phyloP scores from a whole-genome alignment of 2,113 vertebrate genomes.

The Fregetta grallaria region DNA sequence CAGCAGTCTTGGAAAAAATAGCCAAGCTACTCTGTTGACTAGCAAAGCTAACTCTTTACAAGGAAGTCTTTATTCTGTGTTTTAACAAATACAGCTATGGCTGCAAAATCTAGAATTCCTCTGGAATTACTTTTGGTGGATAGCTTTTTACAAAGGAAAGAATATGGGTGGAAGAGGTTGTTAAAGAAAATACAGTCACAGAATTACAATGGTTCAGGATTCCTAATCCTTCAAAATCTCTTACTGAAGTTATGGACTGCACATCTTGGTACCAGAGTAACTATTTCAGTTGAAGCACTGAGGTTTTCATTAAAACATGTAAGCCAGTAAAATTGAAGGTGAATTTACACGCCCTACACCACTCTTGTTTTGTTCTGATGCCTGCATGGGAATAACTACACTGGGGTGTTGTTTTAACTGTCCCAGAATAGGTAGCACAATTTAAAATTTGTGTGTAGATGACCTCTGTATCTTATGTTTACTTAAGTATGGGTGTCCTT shows the following conservation, averaged over 20 bases:
- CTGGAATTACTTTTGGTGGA: not conserved
- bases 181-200: not conserved
- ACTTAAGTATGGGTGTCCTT: not conserved
- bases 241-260: not conserved
- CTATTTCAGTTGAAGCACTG: not conserved
- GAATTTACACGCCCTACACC: not conserved
- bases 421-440: not conserved
- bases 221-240: not conserved
- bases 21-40: not conserved
- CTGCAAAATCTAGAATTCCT: not conserved
- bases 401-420: not conserved
- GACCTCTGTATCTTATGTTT: not conserved
- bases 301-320: not conserved
- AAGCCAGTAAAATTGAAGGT: not conserved
- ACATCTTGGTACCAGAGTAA: not conserved
- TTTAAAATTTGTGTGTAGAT: not conserved
- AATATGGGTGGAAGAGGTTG: not conserved
- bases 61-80: not conserved
- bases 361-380: not conserved
- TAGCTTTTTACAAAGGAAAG: not conserved
- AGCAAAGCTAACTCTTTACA: not conserved
- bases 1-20: not conserved
- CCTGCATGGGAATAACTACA: not conserved
- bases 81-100: not conserved
- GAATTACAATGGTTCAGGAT: not conserved